A percentile compares a stretch with the other conserved stretches of the same genome.
Evolutionary conservation across 2,113 vertebrate genomes (phyloP).

Genomic region (Bolborhynchus lineola): DNA sequence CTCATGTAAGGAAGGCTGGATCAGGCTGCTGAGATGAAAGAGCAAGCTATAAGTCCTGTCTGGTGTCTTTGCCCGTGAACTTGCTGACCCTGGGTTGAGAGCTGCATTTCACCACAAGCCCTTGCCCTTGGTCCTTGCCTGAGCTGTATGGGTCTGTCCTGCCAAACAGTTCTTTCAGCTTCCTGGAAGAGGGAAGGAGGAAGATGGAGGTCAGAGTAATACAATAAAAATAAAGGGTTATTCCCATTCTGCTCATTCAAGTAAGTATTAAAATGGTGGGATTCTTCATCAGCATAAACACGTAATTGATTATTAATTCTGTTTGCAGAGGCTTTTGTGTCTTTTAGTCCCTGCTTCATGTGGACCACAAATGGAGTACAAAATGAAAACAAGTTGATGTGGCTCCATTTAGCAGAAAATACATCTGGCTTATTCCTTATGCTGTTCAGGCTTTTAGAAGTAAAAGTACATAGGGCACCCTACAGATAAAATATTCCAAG

Average conservation of each 20-base stretch:
- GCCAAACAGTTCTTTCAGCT: not conserved
- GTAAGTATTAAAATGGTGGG: not conserved
- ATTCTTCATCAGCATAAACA: not conserved
- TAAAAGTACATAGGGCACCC: not conserved
- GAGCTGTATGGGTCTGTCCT: not conserved
- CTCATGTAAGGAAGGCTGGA: not conserved
- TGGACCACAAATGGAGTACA: not conserved
- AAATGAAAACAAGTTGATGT: not conserved
- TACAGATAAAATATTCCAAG: conserved; percentile 36
- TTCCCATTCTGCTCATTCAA: not conserved
- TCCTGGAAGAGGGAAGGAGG: not conserved
- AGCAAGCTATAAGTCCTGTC: not conserved
- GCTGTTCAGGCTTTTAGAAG: not conserved
- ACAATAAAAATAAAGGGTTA: not conserved
- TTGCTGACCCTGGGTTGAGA: not conserved
- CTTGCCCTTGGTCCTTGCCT: not conserved
- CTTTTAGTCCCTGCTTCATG: not conserved
- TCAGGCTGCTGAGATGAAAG: not conserved
- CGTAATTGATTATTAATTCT: not conserved
- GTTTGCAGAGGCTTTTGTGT: not conserved
- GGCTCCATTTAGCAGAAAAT: not conserved
- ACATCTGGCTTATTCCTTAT: not conserved
- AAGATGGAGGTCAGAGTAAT: not conserved
- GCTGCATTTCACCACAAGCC: not conserved
- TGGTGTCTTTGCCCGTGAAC: not conserved